Evolutionary conservation across 2,113 vertebrate genomes (phyloP).

Genomic region (Hemicordylus capensis): DNA sequence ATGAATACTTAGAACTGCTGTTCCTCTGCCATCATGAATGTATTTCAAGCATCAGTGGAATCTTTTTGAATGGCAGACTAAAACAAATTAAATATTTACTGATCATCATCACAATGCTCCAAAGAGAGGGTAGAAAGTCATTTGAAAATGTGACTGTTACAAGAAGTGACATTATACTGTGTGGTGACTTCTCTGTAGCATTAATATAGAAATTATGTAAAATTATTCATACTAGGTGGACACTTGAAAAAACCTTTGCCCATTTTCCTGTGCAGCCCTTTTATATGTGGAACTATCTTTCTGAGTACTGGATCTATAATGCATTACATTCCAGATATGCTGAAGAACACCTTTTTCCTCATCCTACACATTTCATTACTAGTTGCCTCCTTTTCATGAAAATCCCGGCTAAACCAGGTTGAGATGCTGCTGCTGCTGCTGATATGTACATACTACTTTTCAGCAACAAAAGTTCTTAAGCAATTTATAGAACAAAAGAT

Average conservation of each 20-base stretch:
- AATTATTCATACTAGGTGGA: neutral
- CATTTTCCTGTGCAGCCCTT: neutral
- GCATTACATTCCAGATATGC: neutral
- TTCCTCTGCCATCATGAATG: neutral
- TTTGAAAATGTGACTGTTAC: neutral
- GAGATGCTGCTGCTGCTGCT: too few species aligned
- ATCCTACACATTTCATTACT: neutral
- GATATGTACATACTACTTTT: too few species aligned
- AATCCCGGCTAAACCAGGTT: neutral
- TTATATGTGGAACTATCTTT: neutral
- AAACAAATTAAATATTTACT: neutral
- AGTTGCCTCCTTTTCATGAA: neutral
- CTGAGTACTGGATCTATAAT: neutral
- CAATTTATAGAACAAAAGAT: too few species aligned
- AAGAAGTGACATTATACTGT: neutral
- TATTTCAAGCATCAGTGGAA: neutral
- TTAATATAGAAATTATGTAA: neutral
- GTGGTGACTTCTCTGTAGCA: neutral
- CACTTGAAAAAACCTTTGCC: neutral
- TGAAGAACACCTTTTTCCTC: neutral
- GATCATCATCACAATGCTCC: neutral
- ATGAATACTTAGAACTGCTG: neutral
- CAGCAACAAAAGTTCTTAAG: too few species aligned
- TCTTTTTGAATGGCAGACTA: neutral
- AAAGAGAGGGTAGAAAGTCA: neutral